phyloP scores from a whole-genome alignment of 1,140 invertebrate genomes.

The Neodiprion pinetum region DNA sequence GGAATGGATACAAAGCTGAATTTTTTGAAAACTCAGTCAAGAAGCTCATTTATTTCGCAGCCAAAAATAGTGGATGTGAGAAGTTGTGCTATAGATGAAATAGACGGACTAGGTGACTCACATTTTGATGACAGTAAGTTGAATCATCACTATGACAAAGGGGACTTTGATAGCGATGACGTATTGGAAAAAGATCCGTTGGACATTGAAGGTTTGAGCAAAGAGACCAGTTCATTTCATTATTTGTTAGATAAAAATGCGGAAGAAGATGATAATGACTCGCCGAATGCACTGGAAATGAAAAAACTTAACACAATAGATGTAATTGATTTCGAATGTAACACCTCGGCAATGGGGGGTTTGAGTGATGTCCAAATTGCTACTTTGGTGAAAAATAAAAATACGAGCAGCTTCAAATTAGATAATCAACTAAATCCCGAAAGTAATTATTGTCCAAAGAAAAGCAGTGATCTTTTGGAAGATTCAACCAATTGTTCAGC shows the following conservation, averaged over 20 bases:
- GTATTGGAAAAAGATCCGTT: constrained; percentile 10
- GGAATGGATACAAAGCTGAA: neutral
- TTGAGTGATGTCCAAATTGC: no score
- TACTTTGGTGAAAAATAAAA: no score
- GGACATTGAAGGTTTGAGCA: constrained; percentile 7
- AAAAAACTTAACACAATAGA: neutral
- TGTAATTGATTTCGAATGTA: neutral
- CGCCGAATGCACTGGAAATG: neutral
- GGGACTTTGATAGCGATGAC: neutral
- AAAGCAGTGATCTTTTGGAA: neutral
- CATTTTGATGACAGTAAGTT: neutral
- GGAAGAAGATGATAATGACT: neutral
- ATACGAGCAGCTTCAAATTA: neutral
- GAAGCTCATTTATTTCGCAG: neutral
- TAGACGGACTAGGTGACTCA: neutral
- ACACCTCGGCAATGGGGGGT: no score
- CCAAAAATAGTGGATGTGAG: neutral
- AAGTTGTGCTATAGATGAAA: neutral
- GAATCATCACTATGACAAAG: neutral
- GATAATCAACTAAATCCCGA: neutral
- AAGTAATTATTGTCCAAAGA: neutral
- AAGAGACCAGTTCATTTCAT: neutral
- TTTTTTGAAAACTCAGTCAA: neutral
- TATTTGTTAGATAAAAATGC: neutral
- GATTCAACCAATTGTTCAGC: neutral